phyloP scores from a whole-genome alignment of 2,113 vertebrate species.

The Hystrix cristata region DNA sequence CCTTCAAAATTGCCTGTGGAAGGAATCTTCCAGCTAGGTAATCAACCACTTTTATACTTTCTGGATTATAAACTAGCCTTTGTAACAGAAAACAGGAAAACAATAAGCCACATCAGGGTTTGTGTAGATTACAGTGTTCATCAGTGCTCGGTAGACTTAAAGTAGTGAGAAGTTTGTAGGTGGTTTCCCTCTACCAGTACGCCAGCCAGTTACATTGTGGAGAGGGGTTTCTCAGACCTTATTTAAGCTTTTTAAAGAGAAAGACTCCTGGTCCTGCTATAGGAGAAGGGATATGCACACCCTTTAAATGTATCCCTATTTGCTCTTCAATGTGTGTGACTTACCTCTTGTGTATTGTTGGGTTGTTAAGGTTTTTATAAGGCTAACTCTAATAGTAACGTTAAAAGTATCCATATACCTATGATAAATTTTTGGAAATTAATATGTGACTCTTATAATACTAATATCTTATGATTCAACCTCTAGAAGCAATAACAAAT shows the following conservation, averaged over 20 bases:
- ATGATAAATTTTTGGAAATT: background rate
- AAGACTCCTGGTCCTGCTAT: background rate
- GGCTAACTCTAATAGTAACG: background rate
- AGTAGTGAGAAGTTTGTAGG: background rate
- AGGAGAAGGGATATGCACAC: background rate
- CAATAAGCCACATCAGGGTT: background rate
- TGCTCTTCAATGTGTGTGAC: conserved; percentile 4
- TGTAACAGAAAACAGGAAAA: background rate
- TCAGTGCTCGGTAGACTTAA: background rate
- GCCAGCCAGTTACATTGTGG: background rate
- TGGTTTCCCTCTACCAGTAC: background rate
- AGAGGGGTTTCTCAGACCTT: background rate
- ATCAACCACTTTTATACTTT: conserved; percentile 58
- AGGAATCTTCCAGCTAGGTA: conserved; percentile 55
- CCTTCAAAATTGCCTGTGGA: conserved; percentile 51
- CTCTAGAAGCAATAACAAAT: background rate
- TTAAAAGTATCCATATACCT: background rate
- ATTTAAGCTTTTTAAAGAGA: background rate
- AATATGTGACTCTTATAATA: background rate
- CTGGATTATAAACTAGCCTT: background rate
- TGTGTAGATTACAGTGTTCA: background rate
- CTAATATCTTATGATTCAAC: background rate
- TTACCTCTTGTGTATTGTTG: background rate
- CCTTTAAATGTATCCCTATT: background rate
- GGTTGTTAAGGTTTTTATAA: background rate